Evolutionary conservation across 1,140 invertebrate species (phyloP).

Genomic region (Orchestia grillus): DNA sequence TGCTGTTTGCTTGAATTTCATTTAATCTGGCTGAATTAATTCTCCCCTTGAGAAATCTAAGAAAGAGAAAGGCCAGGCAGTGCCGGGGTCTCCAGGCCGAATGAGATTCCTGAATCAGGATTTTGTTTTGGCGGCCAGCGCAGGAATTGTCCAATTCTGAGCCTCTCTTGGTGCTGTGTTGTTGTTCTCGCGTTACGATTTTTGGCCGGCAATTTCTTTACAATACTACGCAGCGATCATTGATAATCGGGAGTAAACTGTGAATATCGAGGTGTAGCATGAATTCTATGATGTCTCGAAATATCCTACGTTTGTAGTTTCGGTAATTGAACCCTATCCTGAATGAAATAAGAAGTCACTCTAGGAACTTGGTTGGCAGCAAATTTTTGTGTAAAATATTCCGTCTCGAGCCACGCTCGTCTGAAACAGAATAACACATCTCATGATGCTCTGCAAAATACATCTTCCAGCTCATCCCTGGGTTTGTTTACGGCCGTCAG

Average conservation of each 20-base stretch:
- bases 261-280: no score
- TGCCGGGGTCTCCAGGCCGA: not conserved
- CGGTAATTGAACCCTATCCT: no score
- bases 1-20: not conserved
- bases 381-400: no score
- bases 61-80: not conserved
- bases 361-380: no score
- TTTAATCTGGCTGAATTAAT: not conserved
- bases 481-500: no score
- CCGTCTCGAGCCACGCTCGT: no score
- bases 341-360: no score
- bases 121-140: not conserved
- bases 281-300: no score
- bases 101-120: not conserved
- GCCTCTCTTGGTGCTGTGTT: not conserved
- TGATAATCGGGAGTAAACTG: not conserved
- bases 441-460: no score
- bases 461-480: no score
- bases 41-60: constrained; percentile 1
- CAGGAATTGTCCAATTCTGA: not conserved
- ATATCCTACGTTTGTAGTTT: no score
- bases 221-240: not conserved
- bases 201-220: not conserved
- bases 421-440: no score
- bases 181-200: not conserved